These are phyloP conservation scores for Pyrgus malvae DNA, from an alignment of 2,888 invertebrate genomes.

Conservation along the genomic window DNA sequence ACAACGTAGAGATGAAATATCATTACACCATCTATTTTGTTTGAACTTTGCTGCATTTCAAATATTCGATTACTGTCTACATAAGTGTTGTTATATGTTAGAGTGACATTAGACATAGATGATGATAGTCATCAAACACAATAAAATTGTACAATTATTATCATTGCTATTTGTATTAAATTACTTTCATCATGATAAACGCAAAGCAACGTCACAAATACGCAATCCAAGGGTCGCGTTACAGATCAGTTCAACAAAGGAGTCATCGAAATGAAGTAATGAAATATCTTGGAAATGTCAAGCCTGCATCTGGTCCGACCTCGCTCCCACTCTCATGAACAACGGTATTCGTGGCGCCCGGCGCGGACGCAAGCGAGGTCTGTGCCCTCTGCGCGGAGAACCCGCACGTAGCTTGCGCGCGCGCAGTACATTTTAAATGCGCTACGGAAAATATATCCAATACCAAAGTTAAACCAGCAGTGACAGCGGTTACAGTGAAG, in stretches of 20 bases:
- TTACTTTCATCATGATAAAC: not conserved
- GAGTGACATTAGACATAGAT: no score
- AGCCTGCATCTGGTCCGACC: constrained; percentile 56
- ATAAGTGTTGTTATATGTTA: no score
- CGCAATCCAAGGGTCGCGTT: not conserved
- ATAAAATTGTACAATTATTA: no score
- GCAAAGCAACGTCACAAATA: constrained; percentile 3
- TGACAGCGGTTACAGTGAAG: no score
- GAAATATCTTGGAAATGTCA: constrained; percentile 74
- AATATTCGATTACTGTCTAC: no score
- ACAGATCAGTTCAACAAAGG: constrained; percentile 41
- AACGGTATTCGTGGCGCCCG: constrained; percentile 70
- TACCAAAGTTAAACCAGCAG: not conserved
- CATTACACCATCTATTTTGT: no score
- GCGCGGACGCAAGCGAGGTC: constrained; percentile 63
- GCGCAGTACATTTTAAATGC: constrained; percentile 37
- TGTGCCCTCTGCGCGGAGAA: constrained; percentile 59
- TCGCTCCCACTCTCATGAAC: constrained; percentile 67
- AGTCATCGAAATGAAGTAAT: constrained; percentile 61
- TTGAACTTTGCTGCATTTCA: no score
- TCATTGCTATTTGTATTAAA: no score
- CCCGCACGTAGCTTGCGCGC: constrained; percentile 52
- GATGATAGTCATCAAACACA: no score
- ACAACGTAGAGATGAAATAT: no score
- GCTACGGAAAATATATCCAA: not conserved